Percentiles rank a stretch among this genome's conserved stretches.
Evolutionary conservation across 1,140 invertebrate species (phyloP).

Genomic region (Lasioglossum baleicum): DNA sequence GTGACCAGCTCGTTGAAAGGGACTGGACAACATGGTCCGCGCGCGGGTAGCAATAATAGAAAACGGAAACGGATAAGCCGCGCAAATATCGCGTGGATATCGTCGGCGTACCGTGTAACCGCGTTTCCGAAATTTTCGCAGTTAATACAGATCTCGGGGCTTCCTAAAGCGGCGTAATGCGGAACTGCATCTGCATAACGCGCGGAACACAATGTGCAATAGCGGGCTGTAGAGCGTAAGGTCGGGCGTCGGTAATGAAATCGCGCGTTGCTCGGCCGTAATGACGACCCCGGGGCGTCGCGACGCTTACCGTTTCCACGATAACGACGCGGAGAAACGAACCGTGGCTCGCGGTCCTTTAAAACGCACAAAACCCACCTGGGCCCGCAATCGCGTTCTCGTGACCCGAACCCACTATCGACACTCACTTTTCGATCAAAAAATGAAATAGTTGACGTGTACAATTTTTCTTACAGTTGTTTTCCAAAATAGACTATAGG

Average conservation of each 20-base stretch:
- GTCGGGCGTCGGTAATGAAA: conserved; percentile 56
- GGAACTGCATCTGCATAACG: conserved; percentile 52
- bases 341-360: background rate
- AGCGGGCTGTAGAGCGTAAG: conserved; percentile 19
- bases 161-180: conserved; percentile 23
- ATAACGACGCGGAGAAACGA: conserved; percentile 47
- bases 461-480: no score
- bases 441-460: no score
- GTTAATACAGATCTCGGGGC: conserved; percentile 46
- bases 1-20: no score
- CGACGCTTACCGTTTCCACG: conserved; percentile 45
- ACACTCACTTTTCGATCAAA: no score
- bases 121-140: conserved; percentile 45
- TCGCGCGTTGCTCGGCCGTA: conserved; percentile 42
- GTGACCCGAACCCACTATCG: no score
- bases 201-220: conserved; percentile 47
- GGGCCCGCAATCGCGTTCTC: no score
- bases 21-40: background rate
- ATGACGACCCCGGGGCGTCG: conserved; percentile 47
- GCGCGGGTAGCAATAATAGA: background rate
- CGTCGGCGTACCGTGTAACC: background rate
- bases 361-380: conserved; percentile 18
- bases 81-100: background rate
- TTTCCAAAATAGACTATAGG: no score
- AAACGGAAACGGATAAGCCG: background rate